Base-by-base conservation (phyloP, 2,113 vertebrate genomes). In the Callaeas wilsoni region DNA sequence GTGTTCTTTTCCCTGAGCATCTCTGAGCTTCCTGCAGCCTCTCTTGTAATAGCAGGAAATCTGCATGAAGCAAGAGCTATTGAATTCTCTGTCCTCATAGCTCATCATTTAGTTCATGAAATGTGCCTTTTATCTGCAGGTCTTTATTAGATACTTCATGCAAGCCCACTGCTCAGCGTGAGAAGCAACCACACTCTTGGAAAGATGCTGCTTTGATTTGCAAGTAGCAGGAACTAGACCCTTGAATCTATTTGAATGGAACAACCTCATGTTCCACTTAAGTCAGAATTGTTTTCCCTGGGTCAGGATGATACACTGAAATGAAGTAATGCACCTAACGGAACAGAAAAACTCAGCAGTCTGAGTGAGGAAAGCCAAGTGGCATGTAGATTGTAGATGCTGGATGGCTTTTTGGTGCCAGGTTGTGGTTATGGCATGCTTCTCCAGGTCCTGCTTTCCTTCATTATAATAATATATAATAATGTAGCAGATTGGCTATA, bases 361-460 rank as follows among this genome's bases (percentile, higher is more conserved):
- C 11, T 32, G 29, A 11, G 26, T 41, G 52, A 52, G 30, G 33
- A 71, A 68, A 69, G 33, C 3, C 6, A 46, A 49, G 39, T 0
- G 0, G 4, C 35, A 12, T 0, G 0, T 50, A 4, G 75, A 8
- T 16, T 59, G 26, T 47, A 4, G 70, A 1, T 86, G 18, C 29
- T 46, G 10, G 44, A 16, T 71, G 37, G 39, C 41, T 71, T 86
- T n/a, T 73, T 49, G 26, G 21, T 62, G 33, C 62, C 62, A 12
- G 6, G n/a, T 23, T 57, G 37, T 46, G 41, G 18, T 59, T 27
- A 13, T 27, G 37, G 20, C 11, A 46, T 50, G 30, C 30, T 85
- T 84, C 13, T 63, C 30, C 41, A 47, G 26, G n/a, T 64, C 12
- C 32, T 87, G 37, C 50, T 84, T 73, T 68, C 44, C 37, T 71